Evolutionary conservation across 2,113 vertebrate genomes (phyloP).

Genomic region (Gymnogyps californianus): DNA sequence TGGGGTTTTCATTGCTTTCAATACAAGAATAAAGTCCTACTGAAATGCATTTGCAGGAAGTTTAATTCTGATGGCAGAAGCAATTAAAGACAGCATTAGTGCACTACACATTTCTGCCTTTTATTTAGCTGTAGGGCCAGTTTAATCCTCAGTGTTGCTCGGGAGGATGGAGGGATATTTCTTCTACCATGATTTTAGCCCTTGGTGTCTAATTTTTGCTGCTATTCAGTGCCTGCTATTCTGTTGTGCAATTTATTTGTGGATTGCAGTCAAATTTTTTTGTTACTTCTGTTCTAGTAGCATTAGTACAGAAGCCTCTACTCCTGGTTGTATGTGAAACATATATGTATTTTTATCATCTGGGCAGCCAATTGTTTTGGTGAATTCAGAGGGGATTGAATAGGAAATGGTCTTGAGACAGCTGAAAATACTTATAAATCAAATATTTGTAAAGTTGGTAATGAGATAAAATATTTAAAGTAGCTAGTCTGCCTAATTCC

Average conservation of each 20-base stretch:
- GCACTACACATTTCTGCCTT: not conserved
- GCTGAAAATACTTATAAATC: constrained; percentile 2
- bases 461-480: not conserved
- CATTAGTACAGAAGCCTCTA: not conserved
- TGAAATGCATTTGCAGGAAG: not conserved
- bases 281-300: not conserved
- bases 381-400: not conserved
- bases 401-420: not conserved
- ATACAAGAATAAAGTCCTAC: not conserved
- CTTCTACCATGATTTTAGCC: not conserved
- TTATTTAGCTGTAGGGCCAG: not conserved
- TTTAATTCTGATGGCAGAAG: not conserved
- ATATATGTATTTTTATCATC: not conserved
- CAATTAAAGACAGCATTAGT: not conserved
- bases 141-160: not conserved
- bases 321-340: not conserved
- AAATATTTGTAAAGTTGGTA: not conserved
- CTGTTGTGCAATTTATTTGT: not conserved
- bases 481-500: not conserved
- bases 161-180: not conserved
- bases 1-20: not conserved
- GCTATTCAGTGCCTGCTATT: not conserved
- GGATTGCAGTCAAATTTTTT: not conserved
- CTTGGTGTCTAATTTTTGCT: not conserved
- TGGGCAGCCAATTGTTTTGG: not conserved